phyloP scores from a whole-genome alignment of 2,113 vertebrate species.

The Phalacrocorax carbo region DNA sequence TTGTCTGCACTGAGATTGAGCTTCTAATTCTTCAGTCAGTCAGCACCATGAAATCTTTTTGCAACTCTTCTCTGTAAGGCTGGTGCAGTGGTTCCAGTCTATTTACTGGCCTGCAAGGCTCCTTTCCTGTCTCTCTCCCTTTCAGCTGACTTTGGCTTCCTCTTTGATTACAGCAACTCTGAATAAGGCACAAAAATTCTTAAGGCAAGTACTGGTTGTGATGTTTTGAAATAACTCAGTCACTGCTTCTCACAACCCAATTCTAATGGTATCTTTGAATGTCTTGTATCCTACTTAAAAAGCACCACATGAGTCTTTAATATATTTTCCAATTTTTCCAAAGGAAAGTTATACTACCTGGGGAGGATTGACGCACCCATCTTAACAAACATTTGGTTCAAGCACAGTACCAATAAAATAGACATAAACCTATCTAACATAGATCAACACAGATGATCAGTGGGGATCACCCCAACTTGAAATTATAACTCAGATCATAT shows the following conservation, averaged over 20 bases:
- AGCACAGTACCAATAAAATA: not conserved
- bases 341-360: not conserved
- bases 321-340: not conserved
- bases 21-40: not conserved
- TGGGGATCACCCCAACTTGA: not conserved
- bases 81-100: not conserved
- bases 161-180: not conserved
- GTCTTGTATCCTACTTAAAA: not conserved
- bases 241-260: not conserved
- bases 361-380: not conserved
- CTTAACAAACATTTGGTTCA: not conserved
- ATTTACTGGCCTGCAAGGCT: not conserved
- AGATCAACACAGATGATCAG: not conserved
- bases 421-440: not conserved
- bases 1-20: not conserved
- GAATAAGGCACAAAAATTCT: not conserved
- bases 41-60: not conserved
- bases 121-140: not conserved
- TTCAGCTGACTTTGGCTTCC: not conserved
- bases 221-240: not conserved
- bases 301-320: rapidly evolving
- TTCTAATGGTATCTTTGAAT: not conserved
- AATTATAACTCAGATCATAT: not conserved
- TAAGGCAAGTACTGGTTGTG: not conserved
- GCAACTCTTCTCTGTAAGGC: not conserved